Base-by-base conservation (phyloP, 2,113 vertebrate genomes). In the Lepus americanus region DNA sequence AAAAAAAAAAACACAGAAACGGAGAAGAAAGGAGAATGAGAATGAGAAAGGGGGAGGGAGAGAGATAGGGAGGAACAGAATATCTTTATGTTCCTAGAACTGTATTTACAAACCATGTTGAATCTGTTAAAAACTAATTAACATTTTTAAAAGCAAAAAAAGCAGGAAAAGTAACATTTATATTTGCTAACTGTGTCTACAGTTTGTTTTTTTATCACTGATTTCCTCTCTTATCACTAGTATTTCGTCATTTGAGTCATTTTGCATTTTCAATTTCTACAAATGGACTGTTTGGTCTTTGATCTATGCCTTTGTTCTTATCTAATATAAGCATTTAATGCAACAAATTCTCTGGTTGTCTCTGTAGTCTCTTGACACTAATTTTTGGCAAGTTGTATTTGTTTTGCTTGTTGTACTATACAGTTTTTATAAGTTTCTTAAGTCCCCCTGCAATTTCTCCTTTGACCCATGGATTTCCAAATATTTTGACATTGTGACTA, bases 231-330 rank as follows among this genome's bases (percentile, higher is more conserved):
- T 53, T 53, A 61, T 55, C 10, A 27, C 9, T n/a, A 33, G n/a
- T 31, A 20, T 83, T 66, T 87, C 29, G 87, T 80, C 33, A 72
- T 49, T 76, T 44, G 20, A 51, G 13, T 81, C 14, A 44, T 84
- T 74, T 84, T 64, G 22, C 1, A n/a, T 69, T 95, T 90, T 29
- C 51, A 89, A 9, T 63, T 91, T 89, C n/a, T 94, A 74, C 69
- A 89, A 74, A 59, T 63, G 8, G 27, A 63, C 17, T 16, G 22
- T 73, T 92, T 29, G 10, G 49, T 66, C 70, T 17, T 22, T 72
- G 39, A 49, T 36, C 55, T 74, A 63, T 23, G 22, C 19, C 79
- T 19, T 76, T 19, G 39, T 84, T 90, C 51, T 87, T 82, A 70
- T 59, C 36, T 87, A 87, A 64, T 22, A 53, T 19, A 80, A 64